These are phyloP conservation scores for Cairina moschata DNA, from an alignment of 2,113 vertebrate species.

Conservation along the genomic window DNA sequence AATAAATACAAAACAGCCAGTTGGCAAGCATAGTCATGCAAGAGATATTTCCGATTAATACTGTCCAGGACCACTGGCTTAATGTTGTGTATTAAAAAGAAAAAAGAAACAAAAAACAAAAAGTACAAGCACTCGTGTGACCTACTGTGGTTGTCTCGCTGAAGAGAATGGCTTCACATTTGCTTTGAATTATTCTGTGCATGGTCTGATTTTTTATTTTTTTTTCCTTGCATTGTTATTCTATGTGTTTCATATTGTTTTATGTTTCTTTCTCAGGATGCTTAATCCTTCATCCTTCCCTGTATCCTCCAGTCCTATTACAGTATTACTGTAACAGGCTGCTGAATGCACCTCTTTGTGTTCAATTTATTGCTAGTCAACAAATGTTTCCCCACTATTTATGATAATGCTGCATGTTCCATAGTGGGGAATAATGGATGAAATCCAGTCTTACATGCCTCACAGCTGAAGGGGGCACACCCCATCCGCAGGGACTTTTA, in stretches of 20 bases:
- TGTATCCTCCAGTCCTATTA: neutral
- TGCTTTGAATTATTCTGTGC: constrained; percentile 49
- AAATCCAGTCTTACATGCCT: neutral
- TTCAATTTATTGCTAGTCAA: neutral
- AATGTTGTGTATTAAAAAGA: neutral
- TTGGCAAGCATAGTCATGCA: neutral
- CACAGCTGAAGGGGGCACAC: neutral
- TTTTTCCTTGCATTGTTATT: neutral
- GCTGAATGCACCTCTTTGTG: neutral
- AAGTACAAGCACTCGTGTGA: neutral
- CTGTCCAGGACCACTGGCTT: neutral
- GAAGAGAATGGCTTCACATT: constrained; percentile 11
- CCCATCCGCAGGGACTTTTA: neutral
- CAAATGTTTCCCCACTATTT: neutral
- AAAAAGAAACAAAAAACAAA: neutral
- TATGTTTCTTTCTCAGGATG: constrained; percentile 9
- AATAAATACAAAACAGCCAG: neutral
- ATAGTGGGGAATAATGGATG: neutral
- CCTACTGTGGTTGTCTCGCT: neutral
- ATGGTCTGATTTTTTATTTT: neutral
- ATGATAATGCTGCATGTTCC: neutral
- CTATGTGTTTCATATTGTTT: constrained; percentile 55
- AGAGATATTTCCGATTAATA: neutral
- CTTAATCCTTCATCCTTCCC: constrained; percentile 18
- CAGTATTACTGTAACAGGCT: neutral